A percentile compares a stretch with the other conserved stretches of the same genome.
phyloP scores from a whole-genome alignment of 2,113 vertebrate species.

The Sceloporus tristichus region DNA sequence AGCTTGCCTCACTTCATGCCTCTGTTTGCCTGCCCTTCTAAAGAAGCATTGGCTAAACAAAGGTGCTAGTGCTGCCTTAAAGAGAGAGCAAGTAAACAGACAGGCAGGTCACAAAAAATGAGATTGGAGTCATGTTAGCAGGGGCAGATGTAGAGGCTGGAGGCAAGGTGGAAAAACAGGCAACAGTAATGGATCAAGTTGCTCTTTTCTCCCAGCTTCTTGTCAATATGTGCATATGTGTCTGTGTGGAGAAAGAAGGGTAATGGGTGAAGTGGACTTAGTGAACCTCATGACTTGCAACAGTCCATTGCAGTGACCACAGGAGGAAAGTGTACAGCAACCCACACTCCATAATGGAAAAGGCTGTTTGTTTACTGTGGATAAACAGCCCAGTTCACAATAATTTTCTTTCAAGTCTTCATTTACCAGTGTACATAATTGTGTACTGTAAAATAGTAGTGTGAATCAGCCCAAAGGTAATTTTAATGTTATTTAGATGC shows the following conservation, averaged over 20 bases:
- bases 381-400: background rate
- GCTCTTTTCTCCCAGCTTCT: too few species aligned
- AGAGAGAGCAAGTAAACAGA: too few species aligned
- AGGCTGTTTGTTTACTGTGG: background rate
- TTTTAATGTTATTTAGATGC: slow-evolving; percentile 71
- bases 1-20: too few species aligned
- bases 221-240: too few species aligned
- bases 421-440: background rate
- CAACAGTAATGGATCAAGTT: too few species aligned
- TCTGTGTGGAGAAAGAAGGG: too few species aligned
- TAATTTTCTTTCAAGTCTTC: background rate
- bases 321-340: background rate
- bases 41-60: too few species aligned
- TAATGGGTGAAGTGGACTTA: background rate
- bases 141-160: too few species aligned
- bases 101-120: background rate
- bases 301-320: background rate
- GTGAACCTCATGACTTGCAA: background rate
- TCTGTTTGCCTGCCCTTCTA: too few species aligned
- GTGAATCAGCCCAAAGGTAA: background rate
- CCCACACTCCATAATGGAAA: background rate
- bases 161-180: too few species aligned
- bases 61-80: too few species aligned
- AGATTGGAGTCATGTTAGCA: too few species aligned
- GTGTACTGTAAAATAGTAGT: background rate